Evolutionary conservation across 2,113 vertebrate genomes (phyloP).

Genomic region (Manacus vitellinus): DNA sequence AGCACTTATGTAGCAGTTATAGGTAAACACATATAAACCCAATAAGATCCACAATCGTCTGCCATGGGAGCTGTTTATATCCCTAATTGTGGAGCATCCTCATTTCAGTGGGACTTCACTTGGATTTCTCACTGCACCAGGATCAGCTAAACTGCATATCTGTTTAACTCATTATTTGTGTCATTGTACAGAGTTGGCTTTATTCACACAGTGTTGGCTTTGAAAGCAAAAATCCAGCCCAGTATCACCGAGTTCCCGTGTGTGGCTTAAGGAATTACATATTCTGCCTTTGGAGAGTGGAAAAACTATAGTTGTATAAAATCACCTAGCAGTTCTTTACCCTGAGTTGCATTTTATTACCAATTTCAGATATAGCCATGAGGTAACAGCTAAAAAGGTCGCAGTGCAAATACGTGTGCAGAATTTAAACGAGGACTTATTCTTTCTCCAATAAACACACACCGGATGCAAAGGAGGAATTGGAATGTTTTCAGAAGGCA

Average conservation of each 20-base stretch:
- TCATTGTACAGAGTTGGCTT: neutral
- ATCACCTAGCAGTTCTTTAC: conserved; percentile 47
- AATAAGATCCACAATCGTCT: neutral
- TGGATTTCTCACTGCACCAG: neutral
- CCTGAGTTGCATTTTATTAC: conserved; percentile 41
- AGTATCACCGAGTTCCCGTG: conserved; percentile 9
- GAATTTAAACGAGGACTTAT: conserved; percentile 47
- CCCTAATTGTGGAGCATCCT: neutral
- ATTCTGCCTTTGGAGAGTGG: conserved; percentile 41
- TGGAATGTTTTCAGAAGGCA: conserved; percentile 28
- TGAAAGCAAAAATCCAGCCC: conserved; percentile 27
- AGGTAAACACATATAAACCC: neutral
- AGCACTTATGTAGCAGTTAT: neutral
- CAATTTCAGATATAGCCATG: conserved; percentile 39
- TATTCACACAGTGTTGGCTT: neutral
- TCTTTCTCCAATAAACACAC: conserved; percentile 58
- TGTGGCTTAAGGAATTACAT: conserved; percentile 48
- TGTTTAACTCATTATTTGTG: conserved; percentile 41
- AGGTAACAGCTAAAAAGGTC: conserved; percentile 57
- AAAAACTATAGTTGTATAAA: conserved; percentile 55
- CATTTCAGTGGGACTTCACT: neutral
- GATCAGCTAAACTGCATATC: neutral
- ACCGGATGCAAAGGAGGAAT: conserved; percentile 36
- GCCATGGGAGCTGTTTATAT: neutral
- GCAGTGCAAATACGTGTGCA: conserved; percentile 18